These are phyloP conservation scores for Balaenoptera acutorostrata DNA, from an alignment of 2,113 vertebrate genomes.

Conservation along the genomic window DNA sequence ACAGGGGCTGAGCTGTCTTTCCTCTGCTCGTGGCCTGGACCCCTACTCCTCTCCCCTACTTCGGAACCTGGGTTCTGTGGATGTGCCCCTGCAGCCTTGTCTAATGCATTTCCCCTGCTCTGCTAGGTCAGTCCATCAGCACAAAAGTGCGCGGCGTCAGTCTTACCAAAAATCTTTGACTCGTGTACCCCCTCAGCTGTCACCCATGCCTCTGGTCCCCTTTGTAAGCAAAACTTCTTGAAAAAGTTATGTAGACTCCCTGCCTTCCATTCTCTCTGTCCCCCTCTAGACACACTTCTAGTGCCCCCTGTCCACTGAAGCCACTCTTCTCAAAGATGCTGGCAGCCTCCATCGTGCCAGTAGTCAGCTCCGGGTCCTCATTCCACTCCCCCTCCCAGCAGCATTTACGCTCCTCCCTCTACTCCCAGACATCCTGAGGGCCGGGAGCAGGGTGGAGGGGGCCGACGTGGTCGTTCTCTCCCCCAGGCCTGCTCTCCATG, in stretches of 20 bases:
- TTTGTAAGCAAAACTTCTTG: neutral
- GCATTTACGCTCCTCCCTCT: neutral
- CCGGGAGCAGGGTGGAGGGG: fast-evolving
- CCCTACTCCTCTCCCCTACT: neutral
- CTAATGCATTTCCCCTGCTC: neutral
- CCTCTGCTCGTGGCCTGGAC: fast-evolving
- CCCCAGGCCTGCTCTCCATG: slow-evolving; percentile 90
- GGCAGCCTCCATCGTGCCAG: neutral
- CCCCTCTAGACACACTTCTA: neutral
- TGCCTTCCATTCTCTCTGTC: neutral
- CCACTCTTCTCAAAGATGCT: neutral
- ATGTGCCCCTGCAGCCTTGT: neutral
- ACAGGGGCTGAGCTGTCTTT: neutral
- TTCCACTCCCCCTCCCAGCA: neutral
- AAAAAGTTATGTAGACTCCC: neutral
- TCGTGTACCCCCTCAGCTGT: neutral
- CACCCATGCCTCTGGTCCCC: neutral
- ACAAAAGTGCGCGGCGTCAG: fast-evolving
- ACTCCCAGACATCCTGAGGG: fast-evolving
- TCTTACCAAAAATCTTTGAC: neutral
- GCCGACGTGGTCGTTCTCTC: fast-evolving
- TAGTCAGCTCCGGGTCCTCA: neutral
- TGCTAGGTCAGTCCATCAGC: neutral
- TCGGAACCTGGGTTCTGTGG: neutral
- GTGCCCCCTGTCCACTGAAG: neutral